Conservation (phyloP, 2,797 vertebrate species). For the Echiichthys vipera region DNA sequence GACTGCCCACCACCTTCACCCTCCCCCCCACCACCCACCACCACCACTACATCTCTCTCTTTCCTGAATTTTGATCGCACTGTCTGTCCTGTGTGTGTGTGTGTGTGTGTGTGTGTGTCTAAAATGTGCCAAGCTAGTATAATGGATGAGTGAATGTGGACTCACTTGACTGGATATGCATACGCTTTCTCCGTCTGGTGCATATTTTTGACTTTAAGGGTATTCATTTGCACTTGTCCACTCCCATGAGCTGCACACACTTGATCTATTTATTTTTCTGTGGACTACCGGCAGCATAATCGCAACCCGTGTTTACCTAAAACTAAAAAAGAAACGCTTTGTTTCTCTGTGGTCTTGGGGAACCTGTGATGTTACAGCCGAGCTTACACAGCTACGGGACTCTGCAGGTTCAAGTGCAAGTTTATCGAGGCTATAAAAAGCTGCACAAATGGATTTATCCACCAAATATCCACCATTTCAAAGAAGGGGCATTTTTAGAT, state of each 20-base stretch:
- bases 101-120: conserved; percentile 40
- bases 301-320: conserved; percentile 32
- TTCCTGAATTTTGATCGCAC: conserved; percentile 59
- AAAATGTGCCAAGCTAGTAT: conserved; percentile 65
- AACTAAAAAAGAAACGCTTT: not conserved
- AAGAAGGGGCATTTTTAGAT: no score
- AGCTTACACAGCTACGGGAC: no score
- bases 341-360: not conserved
- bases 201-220: conserved; percentile 53
- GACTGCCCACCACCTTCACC: conserved; percentile 13
- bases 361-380: not conserved
- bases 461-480: not conserved
- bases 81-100: conserved; percentile 41
- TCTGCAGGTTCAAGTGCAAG: no score
- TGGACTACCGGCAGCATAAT: conserved; percentile 64
- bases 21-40: not conserved
- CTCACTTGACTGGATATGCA: conserved; percentile 66
- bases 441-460: not conserved
- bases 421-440: not conserved
- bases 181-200: conserved; percentile 53
- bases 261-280: conserved; percentile 72
- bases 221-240: conserved; percentile 55
- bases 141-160: conserved; percentile 67
- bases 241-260: conserved; percentile 46
- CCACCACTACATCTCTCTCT: conserved; percentile 34